Conservation (phyloP, 2,888 invertebrate genomes). For the Lottia scabra region DNA sequence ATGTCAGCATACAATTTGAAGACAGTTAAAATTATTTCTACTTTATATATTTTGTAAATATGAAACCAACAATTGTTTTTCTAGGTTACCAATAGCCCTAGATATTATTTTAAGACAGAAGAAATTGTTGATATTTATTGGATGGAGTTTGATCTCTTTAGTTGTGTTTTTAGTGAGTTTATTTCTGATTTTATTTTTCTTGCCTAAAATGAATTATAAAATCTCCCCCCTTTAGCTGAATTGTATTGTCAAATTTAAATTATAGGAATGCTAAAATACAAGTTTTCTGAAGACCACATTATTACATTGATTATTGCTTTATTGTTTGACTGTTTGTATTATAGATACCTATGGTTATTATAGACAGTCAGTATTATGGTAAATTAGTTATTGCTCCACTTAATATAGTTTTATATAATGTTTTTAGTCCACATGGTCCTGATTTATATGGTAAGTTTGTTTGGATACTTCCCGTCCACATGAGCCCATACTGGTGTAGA, state of each 20-base stretch:
- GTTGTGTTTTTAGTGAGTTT: constrained; percentile 76
- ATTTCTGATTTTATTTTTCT: neutral
- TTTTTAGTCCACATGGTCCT: constrained; percentile 89
- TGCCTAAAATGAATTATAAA: too few relatives aligned
- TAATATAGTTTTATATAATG: constrained; percentile 94
- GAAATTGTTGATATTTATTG: constrained; percentile 78
- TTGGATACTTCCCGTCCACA: too few relatives aligned
- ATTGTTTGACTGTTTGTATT: neutral
- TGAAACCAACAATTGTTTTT: constrained; percentile 30
- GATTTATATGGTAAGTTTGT: constrained; percentile 85
- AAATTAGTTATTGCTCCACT: constrained; percentile 88
- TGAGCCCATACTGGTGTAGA: too few relatives aligned
- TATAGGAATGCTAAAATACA: too few relatives aligned
- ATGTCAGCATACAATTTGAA: too few relatives aligned
- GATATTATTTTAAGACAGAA: constrained; percentile 83
- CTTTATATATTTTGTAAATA: too few relatives aligned
- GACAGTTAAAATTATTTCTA: too few relatives aligned
- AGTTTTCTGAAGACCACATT: constrained; percentile 67
- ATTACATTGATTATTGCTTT: too few relatives aligned
- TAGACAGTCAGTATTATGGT: constrained; percentile 92
- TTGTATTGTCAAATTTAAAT: too few relatives aligned
- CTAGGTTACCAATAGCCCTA: constrained; percentile 83
- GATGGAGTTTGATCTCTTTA: constrained; percentile 82
- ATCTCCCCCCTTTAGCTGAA: too few relatives aligned
- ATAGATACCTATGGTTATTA: constrained; percentile 79